Evolutionary conservation across 2,888 invertebrate species (phyloP).

Genomic region (Campoplex nolae): DNA sequence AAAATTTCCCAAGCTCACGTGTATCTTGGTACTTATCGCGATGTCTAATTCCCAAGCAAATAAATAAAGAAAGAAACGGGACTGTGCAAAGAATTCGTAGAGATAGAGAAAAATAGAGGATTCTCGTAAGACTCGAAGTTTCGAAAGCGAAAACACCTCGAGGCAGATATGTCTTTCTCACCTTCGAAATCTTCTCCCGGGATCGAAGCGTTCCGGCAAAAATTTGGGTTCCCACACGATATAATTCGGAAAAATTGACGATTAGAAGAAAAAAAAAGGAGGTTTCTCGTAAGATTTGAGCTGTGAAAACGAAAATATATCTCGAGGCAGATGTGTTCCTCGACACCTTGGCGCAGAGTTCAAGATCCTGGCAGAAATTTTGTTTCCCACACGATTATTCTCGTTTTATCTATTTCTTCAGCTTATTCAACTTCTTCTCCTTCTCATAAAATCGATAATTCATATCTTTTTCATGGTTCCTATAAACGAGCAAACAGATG

Average conservation of each 20-base stretch:
- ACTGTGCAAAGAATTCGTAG: conserved; percentile 3
- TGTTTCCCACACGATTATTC: conserved; percentile 38
- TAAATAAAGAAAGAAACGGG: not conserved
- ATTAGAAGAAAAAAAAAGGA: not conserved
- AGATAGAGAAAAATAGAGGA: not conserved
- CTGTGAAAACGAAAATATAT: not conserved
- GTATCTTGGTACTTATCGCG: not conserved
- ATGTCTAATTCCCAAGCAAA: conserved; percentile 7
- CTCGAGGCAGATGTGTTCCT: not conserved
- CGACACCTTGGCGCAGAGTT: not conserved
- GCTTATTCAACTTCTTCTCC: not conserved
- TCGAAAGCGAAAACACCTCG: not conserved
- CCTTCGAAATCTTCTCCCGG: not conserved
- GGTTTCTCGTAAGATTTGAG: conserved; percentile 14
- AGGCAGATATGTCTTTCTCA: conserved; percentile 42
- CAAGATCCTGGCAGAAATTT: conserved; percentile 11
- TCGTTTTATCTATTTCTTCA: conserved; percentile 13
- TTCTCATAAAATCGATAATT: conserved; percentile 50
- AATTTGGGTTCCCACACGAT: conserved; percentile 6
- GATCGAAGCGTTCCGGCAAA: conserved; percentile 13
- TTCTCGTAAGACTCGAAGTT: not conserved
- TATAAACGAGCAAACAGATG: conserved; percentile 39
- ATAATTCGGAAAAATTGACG: conserved; percentile 2
- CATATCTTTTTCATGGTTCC: conserved; percentile 35
- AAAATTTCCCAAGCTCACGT: not conserved